phyloP scores from a whole-genome alignment of 2,888 invertebrate species.

The Microplitis deprimator region DNA sequence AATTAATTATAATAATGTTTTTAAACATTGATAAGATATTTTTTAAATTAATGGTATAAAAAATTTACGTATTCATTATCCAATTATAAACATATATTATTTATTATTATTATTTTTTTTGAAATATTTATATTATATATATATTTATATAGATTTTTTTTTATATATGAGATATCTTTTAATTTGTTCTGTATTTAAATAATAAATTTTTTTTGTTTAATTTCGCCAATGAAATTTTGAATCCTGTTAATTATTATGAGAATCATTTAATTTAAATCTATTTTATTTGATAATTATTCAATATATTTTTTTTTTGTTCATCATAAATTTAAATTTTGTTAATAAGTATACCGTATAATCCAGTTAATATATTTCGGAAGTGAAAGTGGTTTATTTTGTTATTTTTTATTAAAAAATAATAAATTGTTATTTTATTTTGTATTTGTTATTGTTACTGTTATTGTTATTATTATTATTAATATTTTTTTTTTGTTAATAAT shows the following conservation, averaged over 20 bases:
- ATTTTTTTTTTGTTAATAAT: conserved; percentile 42
- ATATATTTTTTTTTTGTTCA: conserved; percentile 20
- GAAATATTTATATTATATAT: conserved; percentile 18
- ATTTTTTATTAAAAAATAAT: conserved; percentile 67
- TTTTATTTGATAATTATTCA: conserved; percentile 11
- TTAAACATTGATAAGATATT: conserved; percentile 48
- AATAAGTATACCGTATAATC: conserved; percentile 43
- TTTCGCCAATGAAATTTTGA: conserved; percentile 23
- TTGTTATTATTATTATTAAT: conserved; percentile 11
- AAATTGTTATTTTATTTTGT: conserved; percentile 48
- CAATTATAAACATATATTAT: conserved; percentile 40
- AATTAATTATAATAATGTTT: conserved; percentile 26
- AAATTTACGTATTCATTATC: conserved; percentile 41
- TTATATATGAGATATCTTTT: conserved; percentile 7
- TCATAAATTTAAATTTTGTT: conserved; percentile 50
- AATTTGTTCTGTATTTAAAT: background rate
- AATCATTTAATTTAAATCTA: background rate
- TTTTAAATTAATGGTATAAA: conserved; percentile 47
- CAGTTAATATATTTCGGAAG: conserved; percentile 53
- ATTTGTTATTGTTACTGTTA: background rate
- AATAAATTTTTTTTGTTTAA: conserved; percentile 8
- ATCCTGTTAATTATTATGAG: conserved; percentile 14
- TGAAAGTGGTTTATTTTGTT: conserved; percentile 51
- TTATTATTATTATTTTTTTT: conserved; percentile 23
- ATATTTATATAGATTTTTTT: conserved; percentile 22